Conservation (phyloP, 1,140 invertebrate species). For the Leptopilina boulardi region DNA sequence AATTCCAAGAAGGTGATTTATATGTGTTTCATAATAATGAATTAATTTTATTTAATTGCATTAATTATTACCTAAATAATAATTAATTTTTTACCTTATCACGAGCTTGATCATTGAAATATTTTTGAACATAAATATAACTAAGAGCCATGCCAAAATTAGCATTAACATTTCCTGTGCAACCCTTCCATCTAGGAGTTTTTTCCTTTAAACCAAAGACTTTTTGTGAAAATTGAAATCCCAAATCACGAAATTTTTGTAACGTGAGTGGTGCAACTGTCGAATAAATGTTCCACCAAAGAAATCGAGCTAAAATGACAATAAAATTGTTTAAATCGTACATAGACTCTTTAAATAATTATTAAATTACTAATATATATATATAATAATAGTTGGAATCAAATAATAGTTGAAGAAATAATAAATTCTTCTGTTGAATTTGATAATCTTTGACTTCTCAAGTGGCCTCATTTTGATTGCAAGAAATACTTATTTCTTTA, state of each 20-base stretch:
- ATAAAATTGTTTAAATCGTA: constrained; percentile 47
- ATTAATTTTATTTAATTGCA: constrained; percentile 35
- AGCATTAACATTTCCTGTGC: constrained; percentile 85
- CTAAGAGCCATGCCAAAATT: constrained; percentile 88
- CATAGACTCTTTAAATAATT: constrained; percentile 16
- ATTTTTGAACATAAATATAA: constrained; percentile 83
- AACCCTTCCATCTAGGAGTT: constrained; percentile 83
- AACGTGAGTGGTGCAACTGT: constrained; percentile 80
- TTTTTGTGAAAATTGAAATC: constrained; percentile 79
- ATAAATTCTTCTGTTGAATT: constrained; percentile 19
- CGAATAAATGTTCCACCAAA: constrained; percentile 83
- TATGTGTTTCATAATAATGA: too few species aligned
- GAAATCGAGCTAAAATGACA: constrained; percentile 76
- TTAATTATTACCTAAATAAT: too few species aligned
- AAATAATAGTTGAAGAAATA: constrained; percentile 14
- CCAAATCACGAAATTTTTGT: constrained; percentile 78
- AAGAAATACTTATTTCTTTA: neutral
- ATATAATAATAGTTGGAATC: constrained; percentile 5
- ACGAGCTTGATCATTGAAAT: constrained; percentile 83
- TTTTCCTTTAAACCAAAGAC: constrained; percentile 80
- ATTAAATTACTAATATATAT: constrained; percentile 23
- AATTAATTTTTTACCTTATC: constrained; percentile 78
- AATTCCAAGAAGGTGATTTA: too few species aligned
- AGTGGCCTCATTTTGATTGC: constrained; percentile 32
- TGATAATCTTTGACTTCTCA: constrained; percentile 23